Evolutionary conservation across 2,888 invertebrate genomes (phyloP).

Genomic region (Parnassius mnemosyne): DNA sequence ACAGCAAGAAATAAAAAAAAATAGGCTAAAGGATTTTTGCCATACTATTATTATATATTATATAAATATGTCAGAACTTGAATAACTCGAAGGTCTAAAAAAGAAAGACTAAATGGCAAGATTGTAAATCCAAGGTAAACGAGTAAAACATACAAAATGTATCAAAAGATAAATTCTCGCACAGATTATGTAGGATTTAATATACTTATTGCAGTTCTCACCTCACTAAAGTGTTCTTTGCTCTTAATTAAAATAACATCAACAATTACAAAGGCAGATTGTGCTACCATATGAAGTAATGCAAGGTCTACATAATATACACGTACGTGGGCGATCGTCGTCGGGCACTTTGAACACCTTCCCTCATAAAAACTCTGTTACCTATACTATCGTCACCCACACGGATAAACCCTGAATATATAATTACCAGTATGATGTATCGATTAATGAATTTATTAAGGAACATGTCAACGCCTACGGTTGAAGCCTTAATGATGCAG

Average conservation of each 20-base stretch:
- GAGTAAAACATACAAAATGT: too few species aligned
- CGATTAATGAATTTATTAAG: slow-evolving; percentile 17
- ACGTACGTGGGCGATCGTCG: slow-evolving; percentile 56
- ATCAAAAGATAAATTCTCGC: too few species aligned
- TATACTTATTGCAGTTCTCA: background rate
- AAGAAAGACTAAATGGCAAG: too few species aligned
- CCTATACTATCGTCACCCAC: slow-evolving; percentile 51
- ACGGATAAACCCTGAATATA: slow-evolving; percentile 35
- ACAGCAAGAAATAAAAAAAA: too few species aligned
- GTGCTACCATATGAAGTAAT: slow-evolving; percentile 51
- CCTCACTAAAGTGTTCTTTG: slow-evolving; percentile 4
- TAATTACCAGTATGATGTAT: slow-evolving; percentile 28
- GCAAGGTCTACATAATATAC: slow-evolving; percentile 48
- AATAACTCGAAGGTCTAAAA: too few species aligned
- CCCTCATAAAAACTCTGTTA: slow-evolving; percentile 54
- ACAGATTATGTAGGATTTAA: background rate
- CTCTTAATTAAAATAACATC: slow-evolving; percentile 51
- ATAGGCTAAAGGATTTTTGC: too few species aligned
- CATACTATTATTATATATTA: too few species aligned
- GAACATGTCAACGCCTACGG: slow-evolving; percentile 13
- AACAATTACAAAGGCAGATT: slow-evolving; percentile 54
- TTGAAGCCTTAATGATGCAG: slow-evolving; percentile 27
- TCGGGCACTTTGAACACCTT: slow-evolving; percentile 51
- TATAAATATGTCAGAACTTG: too few species aligned
- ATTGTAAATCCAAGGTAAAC: too few species aligned